phyloP scores from a whole-genome alignment of 1,140 invertebrate species.

The Lucilia cuprina region DNA sequence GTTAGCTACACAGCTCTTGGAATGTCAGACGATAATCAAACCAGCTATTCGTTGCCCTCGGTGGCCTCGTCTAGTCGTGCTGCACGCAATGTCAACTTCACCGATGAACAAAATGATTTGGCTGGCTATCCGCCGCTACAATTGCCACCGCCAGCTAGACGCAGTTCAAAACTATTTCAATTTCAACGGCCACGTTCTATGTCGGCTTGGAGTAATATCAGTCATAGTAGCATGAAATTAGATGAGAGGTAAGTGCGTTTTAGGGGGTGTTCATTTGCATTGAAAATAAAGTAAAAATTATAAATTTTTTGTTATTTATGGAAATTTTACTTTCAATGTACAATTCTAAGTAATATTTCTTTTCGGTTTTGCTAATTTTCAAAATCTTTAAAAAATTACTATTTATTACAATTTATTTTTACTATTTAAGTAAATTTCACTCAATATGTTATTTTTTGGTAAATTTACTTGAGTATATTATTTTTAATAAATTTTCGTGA shows the following conservation, averaged over 20 bases:
- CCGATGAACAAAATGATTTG: conserved; percentile 65
- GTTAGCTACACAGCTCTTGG: conserved; percentile 61
- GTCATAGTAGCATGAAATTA: conserved; percentile 78
- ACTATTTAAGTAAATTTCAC: no score
- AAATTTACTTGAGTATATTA: no score
- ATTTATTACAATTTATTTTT: no score
- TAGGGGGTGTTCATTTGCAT: no score
- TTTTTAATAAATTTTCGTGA: no score
- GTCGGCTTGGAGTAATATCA: conserved; percentile 85
- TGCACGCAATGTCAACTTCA: conserved; percentile 74
- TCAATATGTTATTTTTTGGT: no score
- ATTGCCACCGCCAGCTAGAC: conserved; percentile 63
- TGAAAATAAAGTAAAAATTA: no score
- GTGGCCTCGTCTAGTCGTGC: conserved; percentile 61
- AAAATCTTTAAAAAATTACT: no score
- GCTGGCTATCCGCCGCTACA: conserved; percentile 67
- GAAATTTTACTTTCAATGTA: no score
- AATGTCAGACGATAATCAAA: conserved; percentile 62
- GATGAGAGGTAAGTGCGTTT: conserved; percentile 74
- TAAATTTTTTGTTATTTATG: no score
- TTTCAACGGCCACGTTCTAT: conserved; percentile 74
- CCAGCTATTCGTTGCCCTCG: conserved; percentile 53
- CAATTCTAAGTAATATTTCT: no score
- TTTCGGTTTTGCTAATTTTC: no score
- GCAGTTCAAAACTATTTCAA: conserved; percentile 58